Evolutionary conservation across 2,113 vertebrate genomes (phyloP), one percentile per base, ranked within the genome.

Genomic region (Neodon shergylaensis): DNA sequence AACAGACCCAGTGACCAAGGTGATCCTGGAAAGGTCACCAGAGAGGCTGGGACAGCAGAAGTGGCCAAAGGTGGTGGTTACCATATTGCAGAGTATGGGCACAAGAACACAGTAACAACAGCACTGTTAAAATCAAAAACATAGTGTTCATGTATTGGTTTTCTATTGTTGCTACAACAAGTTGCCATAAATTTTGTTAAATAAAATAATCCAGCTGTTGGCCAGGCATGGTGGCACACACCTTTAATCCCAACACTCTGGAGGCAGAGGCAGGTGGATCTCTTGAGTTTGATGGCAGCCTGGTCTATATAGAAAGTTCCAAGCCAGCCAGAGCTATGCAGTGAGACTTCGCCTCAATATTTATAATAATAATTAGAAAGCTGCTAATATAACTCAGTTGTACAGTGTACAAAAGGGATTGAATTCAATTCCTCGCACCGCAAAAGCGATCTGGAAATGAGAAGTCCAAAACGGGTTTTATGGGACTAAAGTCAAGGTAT

Each of bases 151-250:
- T 65, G 49, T 58, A 11, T 68, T 82, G 14, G 26, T 74, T 92
- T 94, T 87, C 58, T n/a, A 19, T 39, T 85, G 49, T 72, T 92
- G 47, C 78, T 63, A 42, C 85, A 89, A 94, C 49, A 63, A 83
- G 78, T 78, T 31, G 47, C 68, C 65, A 95, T 17, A 58, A 66
- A 86, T 33, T 88, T 88, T n/a, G 66, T 54, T n/a, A 76, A 42
- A 84, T 81, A 82, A 47, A 88, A 74, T 73, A 85, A 63, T 39
- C 36, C 54, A 82, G 54, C 79, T 83, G 8, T 77, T 77, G 44
- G 26, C 44, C 44, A 77, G 74, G 74, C 44, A 47, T 77, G 44
- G 74, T 77, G 26, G 42, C 26, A 31, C 44, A 77, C 3, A 26
- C 74, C 44, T 77, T 77, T 77, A 8, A 77, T 47, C 24, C 44